Evolutionary conservation across 2,888 invertebrate species (phyloP).

Genomic region (Chaetogeoica ovagalla): DNA sequence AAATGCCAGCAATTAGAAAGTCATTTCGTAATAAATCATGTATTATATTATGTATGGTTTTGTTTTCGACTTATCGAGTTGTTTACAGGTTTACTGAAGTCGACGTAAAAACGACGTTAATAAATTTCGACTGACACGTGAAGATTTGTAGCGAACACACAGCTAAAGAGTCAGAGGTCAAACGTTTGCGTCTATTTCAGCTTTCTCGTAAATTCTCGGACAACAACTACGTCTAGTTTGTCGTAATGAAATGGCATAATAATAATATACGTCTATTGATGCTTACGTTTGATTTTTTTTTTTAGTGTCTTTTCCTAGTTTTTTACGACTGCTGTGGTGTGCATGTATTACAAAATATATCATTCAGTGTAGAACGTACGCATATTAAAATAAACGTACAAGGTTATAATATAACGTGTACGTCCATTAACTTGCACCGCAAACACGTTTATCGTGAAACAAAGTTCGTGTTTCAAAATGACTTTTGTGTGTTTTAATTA

Average conservation of each 20-base stretch:
- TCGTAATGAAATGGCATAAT: neutral
- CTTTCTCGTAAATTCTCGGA: constrained; percentile 38
- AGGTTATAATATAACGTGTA: neutral
- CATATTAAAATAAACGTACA: neutral
- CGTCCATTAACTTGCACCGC: neutral
- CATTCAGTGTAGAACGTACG: neutral
- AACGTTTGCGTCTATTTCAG: constrained; percentile 18
- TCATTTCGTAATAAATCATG: neutral
- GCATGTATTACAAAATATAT: neutral
- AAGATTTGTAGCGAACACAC: constrained; percentile 17
- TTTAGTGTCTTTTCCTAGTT: too few relatives aligned
- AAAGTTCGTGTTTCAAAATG: neutral
- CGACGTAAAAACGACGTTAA: neutral
- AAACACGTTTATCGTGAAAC: too few relatives aligned
- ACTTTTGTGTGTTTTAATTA: neutral
- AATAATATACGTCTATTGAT: neutral
- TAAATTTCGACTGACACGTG: constrained; percentile 3
- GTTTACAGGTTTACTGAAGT: neutral
- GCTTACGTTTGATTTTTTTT: neutral
- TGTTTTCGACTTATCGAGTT: neutral
- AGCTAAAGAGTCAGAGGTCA: constrained; percentile 31
- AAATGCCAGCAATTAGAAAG: constrained; percentile 3
- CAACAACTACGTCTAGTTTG: neutral
- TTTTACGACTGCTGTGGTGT: too few relatives aligned
- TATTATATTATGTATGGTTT: neutral